Evolutionary conservation across 1,140 invertebrate species (phyloP).

Genomic region (Watersipora subatra): DNA sequence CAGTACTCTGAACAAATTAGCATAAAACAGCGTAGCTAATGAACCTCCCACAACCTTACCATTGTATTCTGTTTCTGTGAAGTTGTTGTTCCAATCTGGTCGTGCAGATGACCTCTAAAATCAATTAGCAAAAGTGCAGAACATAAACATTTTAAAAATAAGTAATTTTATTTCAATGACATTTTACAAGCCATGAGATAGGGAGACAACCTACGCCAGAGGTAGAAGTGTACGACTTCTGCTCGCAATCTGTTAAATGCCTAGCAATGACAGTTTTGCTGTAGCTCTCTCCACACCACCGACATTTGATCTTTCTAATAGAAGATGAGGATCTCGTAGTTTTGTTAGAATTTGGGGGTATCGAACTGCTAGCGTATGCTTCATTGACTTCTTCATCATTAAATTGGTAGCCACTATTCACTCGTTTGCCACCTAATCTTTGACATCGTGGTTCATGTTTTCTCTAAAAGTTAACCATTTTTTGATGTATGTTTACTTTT

Average conservation of each 20-base stretch:
- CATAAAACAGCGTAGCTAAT: background rate
- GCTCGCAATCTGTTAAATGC: background rate
- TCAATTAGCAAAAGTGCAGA: background rate
- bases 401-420: background rate
- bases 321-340: background rate
- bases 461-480: background rate
- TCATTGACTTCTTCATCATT: background rate
- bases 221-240: background rate
- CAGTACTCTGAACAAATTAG: background rate
- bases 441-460: background rate
- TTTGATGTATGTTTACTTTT: background rate
- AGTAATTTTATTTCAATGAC: background rate
- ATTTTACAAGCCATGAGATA: too few species aligned
- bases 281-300: background rate
- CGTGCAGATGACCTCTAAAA: background rate
- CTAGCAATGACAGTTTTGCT: background rate
- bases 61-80: background rate
- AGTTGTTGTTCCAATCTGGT: background rate
- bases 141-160: background rate
- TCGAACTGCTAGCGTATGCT: background rate
- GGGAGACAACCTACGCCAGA: too few species aligned
- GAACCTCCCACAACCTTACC: background rate
- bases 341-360: background rate
- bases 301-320: background rate
- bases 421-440: background rate